Base-by-base conservation (phyloP, 2,797 vertebrate species). In the Pseudomugil tenellus region DNA sequence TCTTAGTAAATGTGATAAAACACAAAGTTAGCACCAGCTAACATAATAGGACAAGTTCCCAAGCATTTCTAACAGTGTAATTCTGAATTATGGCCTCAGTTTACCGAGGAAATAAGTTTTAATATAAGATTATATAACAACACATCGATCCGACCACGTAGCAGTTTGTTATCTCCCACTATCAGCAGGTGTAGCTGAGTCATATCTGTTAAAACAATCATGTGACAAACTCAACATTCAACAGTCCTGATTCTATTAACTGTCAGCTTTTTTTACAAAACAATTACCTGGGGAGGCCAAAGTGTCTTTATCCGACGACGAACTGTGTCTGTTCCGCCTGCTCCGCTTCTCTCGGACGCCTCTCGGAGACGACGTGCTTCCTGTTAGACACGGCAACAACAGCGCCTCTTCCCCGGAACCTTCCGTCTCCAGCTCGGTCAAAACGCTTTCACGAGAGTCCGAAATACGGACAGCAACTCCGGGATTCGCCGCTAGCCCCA, bases 361-460 rank as follows among this genome's bases (percentile, higher is more conserved):
- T 60, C 84, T 84, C 19, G 90, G 87, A n/a, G 91, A 87, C 63
- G 89, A 80, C 48, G 89, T 73, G 87, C 84, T 84, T 79, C 91
- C 91, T 28, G 82, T 74, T 17, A 91, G 58, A 51, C 87, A 92
- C 11, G 93, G 93, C 11, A 95, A 76, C 68, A 95, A 39, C 80
- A 95, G 86, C 64, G 92, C 67, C 72, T 95, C 94, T 76, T 95
- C 94, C 1, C 92, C 88, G 14, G 91, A 94, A 3, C 92, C 91
- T 69, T 93, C 93, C 1, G 84, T 90, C 70, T 94, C 94, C 62
- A 94, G 89, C 82, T 94, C 93, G 25, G 93, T 93, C 21, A 95
- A 56, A 21, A 94, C 89, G 78, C 93, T 94, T 59, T 95, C 94
- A 37, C 90, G 79, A 1, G 93, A 94, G 76, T 84, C 91, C 72